Conservation (phyloP, 2,888 invertebrate species). For the Crocallis elinguaria region DNA sequence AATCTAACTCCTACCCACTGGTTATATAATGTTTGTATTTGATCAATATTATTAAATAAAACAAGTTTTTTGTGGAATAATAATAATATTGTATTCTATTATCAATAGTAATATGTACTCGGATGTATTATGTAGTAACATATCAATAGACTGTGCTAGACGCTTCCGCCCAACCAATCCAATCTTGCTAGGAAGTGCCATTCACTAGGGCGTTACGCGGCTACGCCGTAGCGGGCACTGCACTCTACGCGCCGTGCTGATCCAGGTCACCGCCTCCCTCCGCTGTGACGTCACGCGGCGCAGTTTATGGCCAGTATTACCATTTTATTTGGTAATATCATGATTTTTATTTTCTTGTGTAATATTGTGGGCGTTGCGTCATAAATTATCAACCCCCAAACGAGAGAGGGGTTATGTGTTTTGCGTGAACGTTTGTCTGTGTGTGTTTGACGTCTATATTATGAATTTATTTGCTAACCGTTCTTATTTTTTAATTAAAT, state of each 20-base stretch:
- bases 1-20: no score
- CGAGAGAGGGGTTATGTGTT: background rate
- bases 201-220: conserved; percentile 46
- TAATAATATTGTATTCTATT: no score
- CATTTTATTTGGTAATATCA: conserved; percentile 10
- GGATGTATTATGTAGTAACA: no score
- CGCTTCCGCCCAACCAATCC: background rate
- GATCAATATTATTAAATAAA: no score
- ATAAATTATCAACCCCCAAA: no score
- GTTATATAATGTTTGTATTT: no score
- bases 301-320: conserved; percentile 13
- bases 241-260: conserved; percentile 74
- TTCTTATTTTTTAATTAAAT: no score
- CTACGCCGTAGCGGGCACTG: conserved; percentile 70
- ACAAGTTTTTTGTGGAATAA: no score
- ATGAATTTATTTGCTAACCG: background rate
- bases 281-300: conserved; percentile 33
- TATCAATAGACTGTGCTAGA: no score
- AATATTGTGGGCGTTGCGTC: background rate
- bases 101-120: no score
- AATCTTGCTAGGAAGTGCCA: conserved; percentile 37
- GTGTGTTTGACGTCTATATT: no score
- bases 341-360: conserved; percentile 2
- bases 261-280: conserved; percentile 67
- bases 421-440: no score